Evolutionary conservation across 2,113 vertebrate species (phyloP), one percentile per base, ranked within the genome.

Genomic region (Sturnira hondurensis): DNA sequence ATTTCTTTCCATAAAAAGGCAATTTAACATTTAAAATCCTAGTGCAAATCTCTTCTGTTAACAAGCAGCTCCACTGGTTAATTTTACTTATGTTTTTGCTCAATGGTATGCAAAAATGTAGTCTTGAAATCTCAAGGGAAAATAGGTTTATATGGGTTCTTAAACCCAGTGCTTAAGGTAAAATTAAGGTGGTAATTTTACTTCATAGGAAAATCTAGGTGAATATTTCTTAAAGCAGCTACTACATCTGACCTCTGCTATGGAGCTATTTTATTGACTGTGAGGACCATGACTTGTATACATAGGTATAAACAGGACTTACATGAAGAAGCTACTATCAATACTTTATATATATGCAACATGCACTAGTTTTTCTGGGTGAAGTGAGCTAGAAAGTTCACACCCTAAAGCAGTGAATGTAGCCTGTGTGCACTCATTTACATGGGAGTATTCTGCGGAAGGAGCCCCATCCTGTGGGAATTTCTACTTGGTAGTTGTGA

Each of bases 11-110:
- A 38, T 70, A 54, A 67, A 81, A 92, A 87, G 33, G 17, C 33
- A 41, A 80, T 68, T 91, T 68, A 43, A 10, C 36, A 74, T 86
- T 93, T 33, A 85, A 3, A 78, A n/a, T 47, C 4, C 19, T 73
- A 5, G 6, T 77, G 14, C 41, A 76, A 70, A 70, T 88, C 22
- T 77, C 22, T 33, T 73, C 38, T 88, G n/a, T 85, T 61, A 94
- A 68, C 1, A n/a, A n/a, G 41, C 65, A 95, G 7, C 19, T 92
- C 38, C 94, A 36, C 7, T 31, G 54, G 11, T 71, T 96, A 82
- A 50, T 88, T 93, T 96, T 76, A 88, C 86, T 89, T 81, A 71
- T 45, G 8, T 41, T 92, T 94, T 92, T 67, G 3, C 9, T 76
- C n/a, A 20, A 28, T 38, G 65, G 22, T 77, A 81, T 80, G 85